phyloP scores from a whole-genome alignment of 2,113 vertebrate genomes.

The Polypterus senegalus region DNA sequence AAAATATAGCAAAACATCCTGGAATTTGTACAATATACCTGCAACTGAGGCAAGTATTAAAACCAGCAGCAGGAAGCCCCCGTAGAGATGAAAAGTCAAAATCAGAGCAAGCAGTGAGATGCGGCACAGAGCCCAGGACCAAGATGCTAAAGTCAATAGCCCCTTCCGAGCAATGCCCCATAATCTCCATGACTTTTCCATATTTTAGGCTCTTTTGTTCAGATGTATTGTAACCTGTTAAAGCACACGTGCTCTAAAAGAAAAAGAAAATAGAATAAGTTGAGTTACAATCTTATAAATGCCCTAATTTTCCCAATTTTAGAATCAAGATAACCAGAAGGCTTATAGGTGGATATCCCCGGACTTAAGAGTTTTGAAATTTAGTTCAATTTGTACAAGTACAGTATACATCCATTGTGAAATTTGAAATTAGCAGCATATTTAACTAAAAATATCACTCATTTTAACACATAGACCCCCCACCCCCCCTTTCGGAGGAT shows the following conservation, averaged over 20 bases:
- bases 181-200: constrained; percentile 95
- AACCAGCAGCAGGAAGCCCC: constrained; percentile 72
- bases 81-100: constrained; percentile 91
- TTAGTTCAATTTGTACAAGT: too few relatives aligned
- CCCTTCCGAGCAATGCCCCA: constrained; percentile 77
- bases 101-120: constrained; percentile 90
- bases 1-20: constrained; percentile 93
- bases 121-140: constrained; percentile 90
- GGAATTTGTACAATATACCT: constrained; percentile 91
- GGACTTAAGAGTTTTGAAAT: too few relatives aligned
- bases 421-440: too few relatives aligned
- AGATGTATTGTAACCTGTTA: neutral
- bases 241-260: constrained; percentile 33
- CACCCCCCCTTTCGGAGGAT: too few relatives aligned
- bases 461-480: too few relatives aligned
- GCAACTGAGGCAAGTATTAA: constrained; percentile 84
- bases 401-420: too few relatives aligned
- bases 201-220: constrained; percentile 40
- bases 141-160: constrained; percentile 69
- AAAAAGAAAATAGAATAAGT: constrained; percentile 8
- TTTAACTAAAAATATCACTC: too few relatives aligned
- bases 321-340: too few relatives aligned
- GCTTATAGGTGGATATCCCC: too few relatives aligned
- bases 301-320: too few relatives aligned
- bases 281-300: too few relatives aligned